phyloP scores from a whole-genome alignment of 2,888 invertebrate species.

The Thereva unica region DNA sequence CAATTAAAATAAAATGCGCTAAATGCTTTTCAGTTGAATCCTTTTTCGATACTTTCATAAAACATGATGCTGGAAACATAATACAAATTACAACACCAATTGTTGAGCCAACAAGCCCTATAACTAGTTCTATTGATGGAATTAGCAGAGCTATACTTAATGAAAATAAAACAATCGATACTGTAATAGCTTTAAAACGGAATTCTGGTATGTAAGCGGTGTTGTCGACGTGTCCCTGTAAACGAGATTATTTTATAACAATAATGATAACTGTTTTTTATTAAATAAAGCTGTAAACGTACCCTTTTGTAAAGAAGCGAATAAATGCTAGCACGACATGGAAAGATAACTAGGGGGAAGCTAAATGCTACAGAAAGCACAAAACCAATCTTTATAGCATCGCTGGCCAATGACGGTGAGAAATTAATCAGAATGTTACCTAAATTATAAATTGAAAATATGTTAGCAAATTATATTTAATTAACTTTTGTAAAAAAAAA shows the following conservation, averaged over 20 bases:
- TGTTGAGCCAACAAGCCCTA: slow-evolving; percentile 93
- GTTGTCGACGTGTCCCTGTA: slow-evolving; percentile 71
- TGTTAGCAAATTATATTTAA: no score
- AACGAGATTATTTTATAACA: not conserved
- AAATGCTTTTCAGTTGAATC: slow-evolving; percentile 80
- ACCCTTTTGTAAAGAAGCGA: slow-evolving; percentile 87
- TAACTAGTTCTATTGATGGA: slow-evolving; percentile 92
- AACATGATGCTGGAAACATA: slow-evolving; percentile 89
- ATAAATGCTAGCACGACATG: slow-evolving; percentile 90
- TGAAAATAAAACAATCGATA: slow-evolving; percentile 75
- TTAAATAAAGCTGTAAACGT: slow-evolving; percentile 47
- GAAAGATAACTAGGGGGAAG: slow-evolving; percentile 96
- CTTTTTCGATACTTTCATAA: slow-evolving; percentile 80
- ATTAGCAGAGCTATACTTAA: slow-evolving; percentile 81
- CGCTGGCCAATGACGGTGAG: slow-evolving; percentile 77
- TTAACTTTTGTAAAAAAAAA: not conserved
- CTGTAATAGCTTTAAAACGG: slow-evolving; percentile 82
- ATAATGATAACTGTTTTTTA: not conserved
- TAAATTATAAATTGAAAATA: slow-evolving; percentile 34
- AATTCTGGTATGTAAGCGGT: slow-evolving; percentile 78
- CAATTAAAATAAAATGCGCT: slow-evolving; percentile 78
- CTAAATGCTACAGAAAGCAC: slow-evolving; percentile 93
- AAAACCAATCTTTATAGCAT: slow-evolving; percentile 92
- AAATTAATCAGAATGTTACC: slow-evolving; percentile 92
- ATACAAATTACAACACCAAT: slow-evolving; percentile 93